These are phyloP conservation scores for Calameuta filiformis DNA, from an alignment of 2,888 invertebrate genomes.

Conservation along the genomic window DNA sequence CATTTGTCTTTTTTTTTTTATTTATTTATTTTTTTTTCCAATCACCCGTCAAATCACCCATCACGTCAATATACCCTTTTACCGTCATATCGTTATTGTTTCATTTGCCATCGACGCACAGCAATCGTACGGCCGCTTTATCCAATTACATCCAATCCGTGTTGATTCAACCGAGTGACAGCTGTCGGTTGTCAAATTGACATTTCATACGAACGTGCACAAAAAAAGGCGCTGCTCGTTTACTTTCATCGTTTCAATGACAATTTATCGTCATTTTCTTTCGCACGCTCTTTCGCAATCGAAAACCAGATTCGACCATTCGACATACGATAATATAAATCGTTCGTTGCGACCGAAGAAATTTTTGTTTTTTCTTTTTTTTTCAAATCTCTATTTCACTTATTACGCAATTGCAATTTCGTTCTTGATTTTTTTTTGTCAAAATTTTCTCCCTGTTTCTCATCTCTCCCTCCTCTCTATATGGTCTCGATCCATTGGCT, in stretches of 20 bases:
- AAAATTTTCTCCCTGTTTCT: neutral
- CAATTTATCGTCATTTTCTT: too few species aligned
- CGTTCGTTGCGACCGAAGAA: neutral
- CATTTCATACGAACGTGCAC: too few species aligned
- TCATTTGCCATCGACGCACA: too few species aligned
- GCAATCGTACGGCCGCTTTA: neutral
- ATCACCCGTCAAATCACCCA: neutral
- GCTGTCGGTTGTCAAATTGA: too few species aligned
- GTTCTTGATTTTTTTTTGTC: slow-evolving; percentile 8
- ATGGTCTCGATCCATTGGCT: too few species aligned
- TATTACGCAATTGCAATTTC: neutral
- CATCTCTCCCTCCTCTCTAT: neutral
- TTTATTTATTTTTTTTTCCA: too few species aligned
- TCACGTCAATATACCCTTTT: neutral
- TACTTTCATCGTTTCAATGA: too few species aligned
- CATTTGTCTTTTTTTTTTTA: too few species aligned
- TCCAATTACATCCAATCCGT: neutral
- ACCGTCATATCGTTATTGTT: neutral
- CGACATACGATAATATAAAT: neutral
- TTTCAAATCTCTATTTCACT: neutral
- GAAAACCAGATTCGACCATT: too few species aligned
- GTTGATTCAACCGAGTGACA: too few species aligned
- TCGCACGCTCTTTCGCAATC: too few species aligned
- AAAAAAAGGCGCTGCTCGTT: too few species aligned
- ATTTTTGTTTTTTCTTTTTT: neutral